Base-by-base conservation (phyloP, 2,797 vertebrate species). In the Rallus crepitans region DNA sequence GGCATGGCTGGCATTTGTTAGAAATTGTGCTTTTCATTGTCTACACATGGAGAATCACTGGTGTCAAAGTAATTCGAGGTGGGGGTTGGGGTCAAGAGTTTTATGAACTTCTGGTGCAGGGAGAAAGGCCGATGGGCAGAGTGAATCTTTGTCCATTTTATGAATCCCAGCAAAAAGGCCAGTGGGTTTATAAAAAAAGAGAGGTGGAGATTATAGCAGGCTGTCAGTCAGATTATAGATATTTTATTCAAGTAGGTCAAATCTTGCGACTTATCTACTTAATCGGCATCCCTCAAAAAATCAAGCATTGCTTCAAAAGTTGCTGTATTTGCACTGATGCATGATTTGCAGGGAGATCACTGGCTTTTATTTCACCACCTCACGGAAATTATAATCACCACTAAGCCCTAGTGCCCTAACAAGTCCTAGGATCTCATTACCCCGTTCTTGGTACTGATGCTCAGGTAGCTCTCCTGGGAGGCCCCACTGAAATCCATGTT, bases 201-300 rank as follows among this genome's bases (percentile, higher is more conserved):
- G 50, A 70, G 55, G 37, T 27, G 24, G 73, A 90, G 71, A 70
- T 82, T 94, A 79, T 25, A 82, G 53, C 37, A 24, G 16, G 7
- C 40, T 72, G 50, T 65, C 90, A 48, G 56, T 69, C 86, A 95
- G 88, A 94, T 93, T 77, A 89, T n/a, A 90, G 85, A 21, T 82
- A 73, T 73, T 95, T 84, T 92, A 92, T 85, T 93, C 78, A 95
- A 94, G 88, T 73, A 95, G 92, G 86, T 96, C 37, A 94, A 75
- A 89, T 94, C 93, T 81, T 69, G 50, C 0, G 4, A 87, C 17
- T 95, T 91, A 89, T 33, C 71, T 92, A 52, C 88, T 96, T 93
- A 71, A 71, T 24, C 78, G 71, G 50, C 19, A 21, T 37, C 71
- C 88, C 83, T 94, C 57, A 89, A 89, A 94, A 80, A 92, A 82